These are phyloP conservation scores for Semicossyphus pulcher DNA, from an alignment of 2,113 vertebrate genomes.

Conservation along the genomic window DNA sequence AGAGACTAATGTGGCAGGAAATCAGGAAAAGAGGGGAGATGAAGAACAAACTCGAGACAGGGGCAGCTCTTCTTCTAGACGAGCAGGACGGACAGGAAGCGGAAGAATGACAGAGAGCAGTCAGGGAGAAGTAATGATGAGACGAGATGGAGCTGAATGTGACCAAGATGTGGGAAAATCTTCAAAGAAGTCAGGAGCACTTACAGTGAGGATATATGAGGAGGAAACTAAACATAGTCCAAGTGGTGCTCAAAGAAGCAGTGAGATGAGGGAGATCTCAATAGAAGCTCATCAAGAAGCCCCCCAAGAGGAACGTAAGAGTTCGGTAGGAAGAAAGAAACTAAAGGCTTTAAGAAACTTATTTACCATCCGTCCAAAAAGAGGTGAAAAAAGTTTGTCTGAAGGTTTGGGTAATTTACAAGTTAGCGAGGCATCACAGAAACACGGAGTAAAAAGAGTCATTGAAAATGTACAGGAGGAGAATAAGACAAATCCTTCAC, in stretches of 20 bases:
- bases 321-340: not conserved
- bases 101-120: not conserved
- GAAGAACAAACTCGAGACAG: not conserved
- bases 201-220: not conserved
- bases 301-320: not conserved
- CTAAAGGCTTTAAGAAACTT: not conserved
- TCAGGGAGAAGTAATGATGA: not conserved
- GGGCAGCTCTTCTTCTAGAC: not conserved
- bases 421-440: not conserved
- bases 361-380: not conserved
- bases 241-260: not conserved
- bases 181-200: not conserved
- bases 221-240: not conserved
- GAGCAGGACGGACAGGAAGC: not conserved
- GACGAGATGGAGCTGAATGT: too few species aligned
- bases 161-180: not conserved
- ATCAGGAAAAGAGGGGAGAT: not conserved
- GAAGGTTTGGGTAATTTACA: accelerated
- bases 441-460: not conserved
- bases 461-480: too few species aligned
- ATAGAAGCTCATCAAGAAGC: not conserved
- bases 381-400: not conserved
- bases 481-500: not conserved
- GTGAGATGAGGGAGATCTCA: accelerated
- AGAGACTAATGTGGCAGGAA: not conserved